Evolutionary conservation across 2,888 invertebrate species (phyloP), one percentile per base, ranked within the genome.

Genomic region (Anoncus sp.): DNA sequence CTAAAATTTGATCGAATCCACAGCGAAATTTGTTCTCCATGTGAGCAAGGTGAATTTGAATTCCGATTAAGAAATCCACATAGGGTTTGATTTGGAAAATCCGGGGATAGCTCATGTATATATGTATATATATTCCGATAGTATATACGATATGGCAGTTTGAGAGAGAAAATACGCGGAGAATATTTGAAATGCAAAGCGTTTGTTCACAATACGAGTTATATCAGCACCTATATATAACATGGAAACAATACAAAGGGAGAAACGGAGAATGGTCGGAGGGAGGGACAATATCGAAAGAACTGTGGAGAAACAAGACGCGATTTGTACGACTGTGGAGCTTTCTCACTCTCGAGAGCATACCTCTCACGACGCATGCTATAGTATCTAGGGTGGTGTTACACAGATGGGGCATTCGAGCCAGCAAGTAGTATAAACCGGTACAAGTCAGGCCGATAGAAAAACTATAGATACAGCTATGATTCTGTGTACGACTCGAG

Each of bases 141-240:
- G 24, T 35, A 67, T 22, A n/a, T 31, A 62, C 24, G n/a, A 14
- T 53, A 55, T 31, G 9, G 22, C n/a, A n/a, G 35, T 35, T 31
- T 6, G 35, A 38, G 9, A 65, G 57, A 57, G 57, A 73, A 73
- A 73, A 73, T 73, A 10, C 35, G 35, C 12, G 35, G 18, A 69
- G 24, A 38, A 51, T 62, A 67, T 67, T 67, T 67, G 67, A 55
- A 62, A 75, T 75, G 73, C 73, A 62, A 53, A 67, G 60, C 49
- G 45, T 53, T 10, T 16, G 27, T 40, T 22, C 35, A 9, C n/a
- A 12, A 69, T 49, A 57, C 43, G n/a, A n/a, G 47, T 59, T 49
- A 16, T 60, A 45, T 16, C 18, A n/a, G 18, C 9, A 5, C 7
- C 9, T 47, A 20, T 12, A 24, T 31, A 20, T n/a, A n/a, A n/a